Evolutionary conservation across 2,113 vertebrate genomes (phyloP), one percentile per base, ranked within the genome.

Genomic region (Bubalus kerabau): DNA sequence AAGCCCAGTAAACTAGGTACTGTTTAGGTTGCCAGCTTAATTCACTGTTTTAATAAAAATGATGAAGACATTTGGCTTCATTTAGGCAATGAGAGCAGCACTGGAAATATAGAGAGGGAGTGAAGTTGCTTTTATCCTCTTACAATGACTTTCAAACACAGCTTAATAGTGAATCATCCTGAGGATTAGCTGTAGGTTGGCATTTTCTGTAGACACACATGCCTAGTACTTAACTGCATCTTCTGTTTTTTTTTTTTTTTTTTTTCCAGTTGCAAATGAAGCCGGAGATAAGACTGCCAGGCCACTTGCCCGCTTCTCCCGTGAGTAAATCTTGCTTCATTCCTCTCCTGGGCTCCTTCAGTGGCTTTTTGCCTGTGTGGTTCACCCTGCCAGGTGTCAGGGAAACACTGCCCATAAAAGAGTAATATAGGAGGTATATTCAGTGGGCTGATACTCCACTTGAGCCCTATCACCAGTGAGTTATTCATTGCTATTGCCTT

Each of bases 261-360:
- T 97, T 48, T 91, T 98, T 96, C 92, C 97, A 99, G 99, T 99
- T 98, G 99, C 99, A 94, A 99, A 99, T 80, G 99, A 99, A 99
- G 99, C 99, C 30, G 99, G 98, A 88, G 99, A 99, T 93, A 99
- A 99, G 98, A 99, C 99, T 92, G 98, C 98, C 89, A 99, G 98
- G 95, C 99, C 99, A 0, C 99, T 99, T 32, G 99, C 99, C 36
- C 99, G 99, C 97, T 99, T 99, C 99, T 98, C 99, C 95, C 98
- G 99, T 99, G 98, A 99, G 99, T 99, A 98, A n/a, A 78, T 32
- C 52, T 90, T 17, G 1, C 12, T 43, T 90, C 43, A 8, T 15
- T 71, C 24, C 52, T 52, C 90, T 82, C 21, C 54, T 50, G 30
- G 71, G 28, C 57, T 90, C n/a, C 43, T 46, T 50, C 52, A 15